Evolutionary conservation across 1,140 invertebrate species (phyloP).

Genomic region (Drosophila asahinai): DNA sequence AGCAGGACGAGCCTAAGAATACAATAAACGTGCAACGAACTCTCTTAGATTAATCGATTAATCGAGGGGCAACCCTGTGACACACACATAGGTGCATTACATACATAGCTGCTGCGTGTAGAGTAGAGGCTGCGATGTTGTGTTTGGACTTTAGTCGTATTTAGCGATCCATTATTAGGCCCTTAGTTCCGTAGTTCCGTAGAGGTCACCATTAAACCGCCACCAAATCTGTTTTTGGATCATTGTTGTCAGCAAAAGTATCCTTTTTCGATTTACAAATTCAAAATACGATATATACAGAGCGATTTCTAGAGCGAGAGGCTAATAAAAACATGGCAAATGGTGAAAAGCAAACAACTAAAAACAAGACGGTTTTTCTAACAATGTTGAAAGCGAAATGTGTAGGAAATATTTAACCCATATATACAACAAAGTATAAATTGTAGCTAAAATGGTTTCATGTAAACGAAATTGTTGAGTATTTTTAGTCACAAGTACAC

Average conservation of each 20-base stretch:
- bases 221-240: slow-evolving; percentile 57
- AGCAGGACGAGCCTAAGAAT: slow-evolving; percentile 49
- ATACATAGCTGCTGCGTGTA: slow-evolving; percentile 15
- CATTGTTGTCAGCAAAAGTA: slow-evolving; percentile 73
- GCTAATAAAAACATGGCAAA: slow-evolving; percentile 71
- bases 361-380: slow-evolving; percentile 50
- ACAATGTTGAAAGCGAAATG: slow-evolving; percentile 53
- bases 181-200: background rate
- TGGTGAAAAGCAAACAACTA: slow-evolving; percentile 70
- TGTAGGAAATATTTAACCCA: slow-evolving; percentile 63
- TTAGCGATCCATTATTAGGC: slow-evolving; percentile 33
- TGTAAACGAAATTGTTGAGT: slow-evolving; percentile 80
- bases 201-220: slow-evolving; percentile 3
- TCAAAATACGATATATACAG: slow-evolving; percentile 38
- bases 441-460: slow-evolving; percentile 83
- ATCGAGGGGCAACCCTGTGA: slow-evolving; percentile 34
- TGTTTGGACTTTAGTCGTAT: slow-evolving; percentile 28
- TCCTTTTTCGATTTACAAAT: slow-evolving; percentile 37
- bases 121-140: background rate
- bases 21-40: slow-evolving; percentile 83
- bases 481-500: slow-evolving; percentile 70
- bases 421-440: slow-evolving; percentile 73
- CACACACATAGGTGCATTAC: slow-evolving; percentile 67
- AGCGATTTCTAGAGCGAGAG: slow-evolving; percentile 59
- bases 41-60: slow-evolving; percentile 56